Conservation (phyloP, 2,113 vertebrate genomes). For the Ctenomys sociabilis region DNA sequence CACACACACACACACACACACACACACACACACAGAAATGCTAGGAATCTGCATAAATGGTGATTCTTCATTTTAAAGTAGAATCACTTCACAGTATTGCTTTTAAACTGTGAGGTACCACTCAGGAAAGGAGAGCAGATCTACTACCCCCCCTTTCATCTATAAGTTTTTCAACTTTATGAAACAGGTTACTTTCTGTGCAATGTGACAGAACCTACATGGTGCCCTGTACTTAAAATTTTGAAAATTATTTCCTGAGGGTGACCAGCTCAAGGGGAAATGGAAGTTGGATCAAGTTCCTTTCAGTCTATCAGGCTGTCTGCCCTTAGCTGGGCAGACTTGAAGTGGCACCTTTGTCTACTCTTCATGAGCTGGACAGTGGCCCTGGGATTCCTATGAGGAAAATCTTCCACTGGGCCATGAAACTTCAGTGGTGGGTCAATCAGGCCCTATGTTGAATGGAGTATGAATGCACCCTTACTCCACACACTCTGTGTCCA, state of each 20-base stretch:
- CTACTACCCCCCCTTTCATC: background rate
- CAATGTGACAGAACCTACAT: too few species aligned
- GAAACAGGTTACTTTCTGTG: background rate
- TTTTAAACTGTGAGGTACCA: background rate
- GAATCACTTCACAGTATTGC: background rate
- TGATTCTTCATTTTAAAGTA: background rate
- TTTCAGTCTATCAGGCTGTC: background rate
- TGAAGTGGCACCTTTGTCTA: background rate
- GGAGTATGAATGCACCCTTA: too few species aligned
- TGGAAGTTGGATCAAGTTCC: background rate
- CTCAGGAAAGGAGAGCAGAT: background rate
- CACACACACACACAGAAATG: rapidly evolving
- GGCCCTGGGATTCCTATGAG: background rate
- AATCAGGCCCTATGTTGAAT: background rate
- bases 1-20: background rate
- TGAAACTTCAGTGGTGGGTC: background rate
- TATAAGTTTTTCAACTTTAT: background rate
- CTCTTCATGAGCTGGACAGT: background rate
- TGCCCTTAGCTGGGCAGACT: too few species aligned
- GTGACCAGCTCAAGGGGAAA: background rate
- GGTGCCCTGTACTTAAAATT: background rate
- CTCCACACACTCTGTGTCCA: background rate
- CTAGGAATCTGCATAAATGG: background rate
- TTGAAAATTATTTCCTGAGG: background rate
- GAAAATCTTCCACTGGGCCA: background rate